Percentiles rank a stretch among this genome's conserved stretches.
Conservation (phyloP, 2,113 vertebrate species). For the Sceloporus undulatus region DNA sequence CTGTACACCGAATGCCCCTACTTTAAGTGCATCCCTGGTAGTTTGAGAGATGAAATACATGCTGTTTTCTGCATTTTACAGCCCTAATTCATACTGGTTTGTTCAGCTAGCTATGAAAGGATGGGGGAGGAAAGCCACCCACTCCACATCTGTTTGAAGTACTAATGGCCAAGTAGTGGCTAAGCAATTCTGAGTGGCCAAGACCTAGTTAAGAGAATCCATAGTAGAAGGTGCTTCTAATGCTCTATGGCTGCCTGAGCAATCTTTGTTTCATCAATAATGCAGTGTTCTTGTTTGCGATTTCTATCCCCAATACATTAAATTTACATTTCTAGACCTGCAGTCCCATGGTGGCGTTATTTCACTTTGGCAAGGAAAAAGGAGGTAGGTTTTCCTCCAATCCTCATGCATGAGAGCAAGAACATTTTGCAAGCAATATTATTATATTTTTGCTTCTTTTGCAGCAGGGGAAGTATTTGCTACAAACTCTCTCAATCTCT, state of each 20-base stretch:
- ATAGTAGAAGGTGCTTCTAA: neutral
- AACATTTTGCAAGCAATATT: neutral
- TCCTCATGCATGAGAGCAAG: neutral
- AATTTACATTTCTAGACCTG: neutral
- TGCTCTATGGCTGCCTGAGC: conserved; percentile 4
- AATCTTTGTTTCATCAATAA: conserved; percentile 33
- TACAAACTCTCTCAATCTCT: neutral
- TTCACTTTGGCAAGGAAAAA: neutral
- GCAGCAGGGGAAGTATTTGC: neutral
- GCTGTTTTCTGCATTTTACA: neutral
- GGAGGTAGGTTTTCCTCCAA: no score
- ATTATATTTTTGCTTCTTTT: neutral
- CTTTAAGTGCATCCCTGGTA: conserved; percentile 55
- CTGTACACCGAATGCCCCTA: conserved; percentile 39
- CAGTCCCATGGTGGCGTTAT: neutral
- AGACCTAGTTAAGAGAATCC: neutral
- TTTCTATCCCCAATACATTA: conserved; percentile 20
- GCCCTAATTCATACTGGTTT: conserved; percentile 27
- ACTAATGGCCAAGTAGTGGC: neutral
- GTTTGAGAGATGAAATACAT: conserved; percentile 16
- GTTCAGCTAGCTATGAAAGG: neutral
- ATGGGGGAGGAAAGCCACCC: neutral
- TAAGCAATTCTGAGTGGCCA: conserved; percentile 7
- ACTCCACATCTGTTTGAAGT: neutral
- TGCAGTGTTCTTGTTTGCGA: conserved; percentile 26